Evolutionary conservation across 1,140 invertebrate genomes (phyloP).

Genomic region (Pygmarrhopalites habei): DNA sequence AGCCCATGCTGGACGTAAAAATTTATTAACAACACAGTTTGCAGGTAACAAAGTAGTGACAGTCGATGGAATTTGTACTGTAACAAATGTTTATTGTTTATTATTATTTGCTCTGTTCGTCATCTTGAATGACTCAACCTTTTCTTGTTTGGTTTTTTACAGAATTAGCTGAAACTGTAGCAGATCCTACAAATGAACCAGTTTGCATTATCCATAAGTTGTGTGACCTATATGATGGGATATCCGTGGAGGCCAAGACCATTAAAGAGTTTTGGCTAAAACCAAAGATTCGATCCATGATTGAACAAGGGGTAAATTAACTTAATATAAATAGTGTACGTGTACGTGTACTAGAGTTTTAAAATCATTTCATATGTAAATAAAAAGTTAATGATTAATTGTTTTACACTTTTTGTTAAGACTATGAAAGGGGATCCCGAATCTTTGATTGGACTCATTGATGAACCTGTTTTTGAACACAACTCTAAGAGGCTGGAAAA

Average conservation of each 20-base stretch:
- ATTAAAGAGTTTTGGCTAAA: conserved; percentile 86
- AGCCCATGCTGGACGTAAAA: conserved; percentile 66
- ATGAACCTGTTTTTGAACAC: conserved; percentile 62
- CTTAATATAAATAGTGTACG: conserved; percentile 11
- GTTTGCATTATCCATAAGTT: conserved; percentile 77
- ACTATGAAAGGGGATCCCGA: conserved; percentile 55
- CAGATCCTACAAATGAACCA: conserved; percentile 46
- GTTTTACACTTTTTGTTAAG: too few relatives aligned
- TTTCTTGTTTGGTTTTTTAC: too few relatives aligned
- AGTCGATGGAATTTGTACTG: too few relatives aligned
- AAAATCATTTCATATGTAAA: conserved; percentile 2
- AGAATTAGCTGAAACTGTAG: conserved; percentile 31
- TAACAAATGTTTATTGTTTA: too few relatives aligned
- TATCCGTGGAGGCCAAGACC: conserved; percentile 75
- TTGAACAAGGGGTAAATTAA: conserved; percentile 62
- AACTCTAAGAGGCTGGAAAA: conserved; percentile 79
- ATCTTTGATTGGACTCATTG: conserved; percentile 61
- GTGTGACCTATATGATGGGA: conserved; percentile 71
- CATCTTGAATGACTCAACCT: too few relatives aligned
- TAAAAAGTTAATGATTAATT: too few relatives aligned
- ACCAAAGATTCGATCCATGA: conserved; percentile 68
- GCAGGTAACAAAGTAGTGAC: too few relatives aligned
- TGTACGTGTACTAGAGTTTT: conserved; percentile 22
- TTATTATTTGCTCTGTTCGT: too few relatives aligned
- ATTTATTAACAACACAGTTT: conserved; percentile 79